Base-by-base conservation (phyloP, 2,113 vertebrate genomes). In the Pheucticus melanocephalus region DNA sequence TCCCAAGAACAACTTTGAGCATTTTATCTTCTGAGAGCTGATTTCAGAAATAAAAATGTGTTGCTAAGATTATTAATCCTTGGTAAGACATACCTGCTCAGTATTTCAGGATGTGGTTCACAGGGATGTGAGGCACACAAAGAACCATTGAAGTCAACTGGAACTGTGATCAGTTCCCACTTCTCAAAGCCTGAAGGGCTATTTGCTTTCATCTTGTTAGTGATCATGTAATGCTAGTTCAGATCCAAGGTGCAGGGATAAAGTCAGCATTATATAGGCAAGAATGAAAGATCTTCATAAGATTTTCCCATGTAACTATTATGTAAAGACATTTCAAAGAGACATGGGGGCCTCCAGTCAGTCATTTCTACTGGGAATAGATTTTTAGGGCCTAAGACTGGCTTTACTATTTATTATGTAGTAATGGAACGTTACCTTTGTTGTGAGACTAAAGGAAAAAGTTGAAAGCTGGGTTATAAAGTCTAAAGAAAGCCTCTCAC, bases 181-280 rank as follows among this genome's bases (percentile, higher is more conserved):
- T 82, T 90, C 75, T 83, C 50, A 71, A 70, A 92, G 77, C 66
- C 60, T 93, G 51, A 93, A 83, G 56, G 47, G n/a, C 23, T 77
- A 28, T 86, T 88, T 92, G 27, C 87, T 96, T 95, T 97, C 88
- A 81, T 93, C 92, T 95, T 70, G 64, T 57, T 82, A 86, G 50
- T 68, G 92, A 82, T 73, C 90, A 51, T 31, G 51, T 81, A 90
- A 90, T 75, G 60, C 35, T 86, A 76, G 82, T 86, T 90, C 63
- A 78, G 76, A 92, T 66, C 71, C 79, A 81, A 93, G 60, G 61
- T 51, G 40, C 39, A 51, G 71, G 84, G 66, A 88, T 83, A 94
- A 94, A 96, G 50, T 86, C 80, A 73, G 84, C 51, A 85, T 94
- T 92, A 86, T 75, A 33, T 54, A 85, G 70, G 71, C 63, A 88